Evolutionary conservation across 2,888 invertebrate species (phyloP), one percentile per base, ranked within the genome.

Genomic region (Andricus curvator): DNA sequence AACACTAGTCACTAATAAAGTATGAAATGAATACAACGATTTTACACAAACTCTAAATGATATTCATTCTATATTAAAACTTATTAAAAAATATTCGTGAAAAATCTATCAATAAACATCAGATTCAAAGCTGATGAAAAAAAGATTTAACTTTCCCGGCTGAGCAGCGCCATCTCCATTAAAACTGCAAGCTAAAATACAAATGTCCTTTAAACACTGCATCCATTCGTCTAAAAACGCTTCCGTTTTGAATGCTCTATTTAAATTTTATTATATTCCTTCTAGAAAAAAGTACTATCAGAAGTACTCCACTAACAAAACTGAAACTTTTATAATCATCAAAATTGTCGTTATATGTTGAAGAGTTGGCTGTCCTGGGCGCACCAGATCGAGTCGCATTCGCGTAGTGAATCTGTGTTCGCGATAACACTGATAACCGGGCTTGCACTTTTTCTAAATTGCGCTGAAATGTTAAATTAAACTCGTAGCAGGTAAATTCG

Each of bases 201-300:
- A 60, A 84, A 79, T 79, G 85, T 81, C 82, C 85, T 86, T 85
- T 85, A 86, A 87, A 84, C 87, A 86, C 77, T 84, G 68, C 66
- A 64, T 65, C 83, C 79, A 48, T 22, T 60, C 11, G 20, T 60
- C 11, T 60, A 9, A 11, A 60, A 60, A 13, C 22, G 2, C n/a
- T 8, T 3, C 13, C 2, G 11, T 13, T 13, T 15, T 6, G 2
- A 17, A 29, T 6, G 1, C 6, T 29, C 2, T 15, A 17, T 15
- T 17, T 64, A 15, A 64, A 29, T 29, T 0, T 8, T 2, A 29
- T 29, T 17, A 17, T 15, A 64, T 64, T 64, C 1, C 17, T 29
- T 2, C 2, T 6, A 64, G 3, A 0, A 60, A 11, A 15, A 64
- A 4, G 5, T 29, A 29, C 60, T 60, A 17, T 48, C 22, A 1